Percentiles rank a stretch among this genome's conserved stretches.
These are phyloP conservation scores for Adrianichthys oophorus DNA, from an alignment of 2,797 vertebrate genomes.

Conservation along the genomic window DNA sequence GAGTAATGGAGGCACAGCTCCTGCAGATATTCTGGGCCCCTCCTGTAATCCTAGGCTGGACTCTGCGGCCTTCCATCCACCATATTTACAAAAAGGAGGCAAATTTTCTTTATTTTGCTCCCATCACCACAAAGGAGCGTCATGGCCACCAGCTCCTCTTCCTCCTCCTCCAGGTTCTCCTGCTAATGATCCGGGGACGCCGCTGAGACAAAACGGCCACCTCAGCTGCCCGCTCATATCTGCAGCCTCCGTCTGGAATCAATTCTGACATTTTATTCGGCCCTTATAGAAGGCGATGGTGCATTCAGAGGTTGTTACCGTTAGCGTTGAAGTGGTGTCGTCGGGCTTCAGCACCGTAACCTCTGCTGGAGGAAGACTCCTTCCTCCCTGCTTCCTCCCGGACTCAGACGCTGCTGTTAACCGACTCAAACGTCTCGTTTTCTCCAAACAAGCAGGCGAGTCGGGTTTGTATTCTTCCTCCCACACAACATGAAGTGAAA, in stretches of 20 bases:
- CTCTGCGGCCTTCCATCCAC: constrained; percentile 62
- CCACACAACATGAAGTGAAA: constrained; percentile 57
- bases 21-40: no score
- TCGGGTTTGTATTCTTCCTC: constrained; percentile 53
- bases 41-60: no score
- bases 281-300: constrained; percentile 75
- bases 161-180: constrained; percentile 49
- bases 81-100: no score
- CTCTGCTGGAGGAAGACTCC: constrained; percentile 42
- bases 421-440: constrained; percentile 39
- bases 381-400: constrained; percentile 13
- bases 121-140: no score
- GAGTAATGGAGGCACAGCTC: constrained; percentile 56
- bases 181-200: constrained; percentile 63
- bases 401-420: constrained; percentile 32
- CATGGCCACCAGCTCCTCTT: constrained; percentile 20
- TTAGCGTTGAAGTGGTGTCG: constrained; percentile 63
- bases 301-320: constrained; percentile 75
- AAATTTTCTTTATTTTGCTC: no score
- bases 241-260: constrained; percentile 67
- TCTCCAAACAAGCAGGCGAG: constrained; percentile 56
- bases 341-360: constrained; percentile 63
- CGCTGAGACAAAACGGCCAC: constrained; percentile 69
- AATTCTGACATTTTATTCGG: constrained; percentile 78
- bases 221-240: constrained; percentile 59